Base-by-base conservation (phyloP, 2,888 invertebrate species). In the Schizaphis graminum region DNA sequence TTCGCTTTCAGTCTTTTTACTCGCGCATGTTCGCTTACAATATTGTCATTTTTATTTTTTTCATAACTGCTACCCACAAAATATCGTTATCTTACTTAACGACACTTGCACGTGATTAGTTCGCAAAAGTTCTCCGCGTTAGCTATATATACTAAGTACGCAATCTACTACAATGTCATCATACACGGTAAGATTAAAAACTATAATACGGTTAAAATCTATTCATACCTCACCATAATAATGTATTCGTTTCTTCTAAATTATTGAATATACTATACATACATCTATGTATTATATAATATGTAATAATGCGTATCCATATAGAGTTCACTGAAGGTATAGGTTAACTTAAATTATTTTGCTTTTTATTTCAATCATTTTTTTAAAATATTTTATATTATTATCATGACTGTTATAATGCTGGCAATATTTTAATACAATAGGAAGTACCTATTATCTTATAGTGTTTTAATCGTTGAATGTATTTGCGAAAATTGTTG, bases 1-100 rank as follows among this genome's bases (percentile, higher is more conserved):
- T 90, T n/a, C 47, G 90, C 67, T 47, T 61, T 47, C 61, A 90
- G 90, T 90, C 35, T 77, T 35, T 21, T 21, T 8, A 77, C 89
- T 41, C 13, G 11, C 41, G 56, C 26, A 41, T 11, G 56, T 10
- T n/a, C 49, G 49, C n/a, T 47, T 11, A 56, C 35, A 11, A 26
- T 49, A 87, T 35, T 2, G 16, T 7, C 13, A 67, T 11, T 28
- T 35, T 35, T 35, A 2, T 44, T 44, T 44, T 44, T 77, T 41
- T n/a, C 21, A 77, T 0, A 24, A 21, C 77, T 41, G 77, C 21
- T 35, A 77, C 8, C 21, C 2, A 35, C 35, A 7, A 35, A 77
- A 77, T 77, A 35, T 35, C 35, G 8, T 21, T 35, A 11, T 77
- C n/a, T 21, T 21, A 35, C 16, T 2, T 21, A 77, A 35, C 35